Percentiles rank a stretch among this genome's conserved stretches.
phyloP scores from a whole-genome alignment of 2,113 vertebrate genomes.

The Chelonoidis abingdonii region DNA sequence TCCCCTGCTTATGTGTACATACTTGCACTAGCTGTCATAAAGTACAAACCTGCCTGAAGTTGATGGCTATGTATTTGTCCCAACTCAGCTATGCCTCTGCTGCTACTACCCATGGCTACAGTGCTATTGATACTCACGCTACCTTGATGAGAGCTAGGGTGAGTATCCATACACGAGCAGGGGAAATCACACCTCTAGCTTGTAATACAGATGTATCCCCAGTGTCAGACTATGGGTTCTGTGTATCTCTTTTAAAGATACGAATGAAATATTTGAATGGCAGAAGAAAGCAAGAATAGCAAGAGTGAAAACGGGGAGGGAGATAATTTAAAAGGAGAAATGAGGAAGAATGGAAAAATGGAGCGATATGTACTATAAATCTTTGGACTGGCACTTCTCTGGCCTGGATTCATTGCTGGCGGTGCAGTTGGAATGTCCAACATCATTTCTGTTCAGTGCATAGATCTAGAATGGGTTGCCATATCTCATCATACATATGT shows the following conservation, averaged over 20 bases:
- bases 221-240: not conserved
- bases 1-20: not conserved
- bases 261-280: not conserved
- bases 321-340: not conserved
- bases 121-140: not conserved
- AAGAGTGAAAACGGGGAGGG: not conserved
- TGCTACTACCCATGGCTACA: not conserved
- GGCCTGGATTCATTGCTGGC: not conserved
- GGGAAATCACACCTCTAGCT: not conserved
- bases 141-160: not conserved
- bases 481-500: not conserved
- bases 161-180: too few relatives aligned
- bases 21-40: not conserved
- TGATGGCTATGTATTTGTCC: not conserved
- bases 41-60: not conserved
- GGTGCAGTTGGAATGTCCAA: not conserved
- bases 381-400: not conserved
- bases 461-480: not conserved
- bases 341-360: not conserved
- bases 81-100: not conserved
- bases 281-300: not conserved
- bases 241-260: not conserved
- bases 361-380: not conserved
- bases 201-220: not conserved
- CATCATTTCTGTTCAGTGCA: not conserved